phyloP scores from a whole-genome alignment of 2,888 invertebrate genomes.

The Drosophila koepferae region DNA sequence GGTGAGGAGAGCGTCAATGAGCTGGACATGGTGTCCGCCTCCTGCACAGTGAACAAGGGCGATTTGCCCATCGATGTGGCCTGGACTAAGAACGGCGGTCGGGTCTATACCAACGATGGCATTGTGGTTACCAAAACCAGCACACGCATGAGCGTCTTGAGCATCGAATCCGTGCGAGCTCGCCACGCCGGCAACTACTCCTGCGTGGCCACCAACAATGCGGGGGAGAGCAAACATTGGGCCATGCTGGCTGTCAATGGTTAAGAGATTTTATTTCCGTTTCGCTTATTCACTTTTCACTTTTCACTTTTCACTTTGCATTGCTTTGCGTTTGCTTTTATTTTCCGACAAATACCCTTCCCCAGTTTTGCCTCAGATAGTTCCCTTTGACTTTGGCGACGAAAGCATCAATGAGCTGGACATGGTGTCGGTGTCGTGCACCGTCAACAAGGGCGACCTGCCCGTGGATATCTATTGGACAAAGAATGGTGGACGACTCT shows the following conservation, averaged over 20 bases:
- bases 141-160: constrained; percentile 88
- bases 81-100: constrained; percentile 88
- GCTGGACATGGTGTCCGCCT: constrained; percentile 89
- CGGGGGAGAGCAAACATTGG: constrained; percentile 87
- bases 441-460: constrained; percentile 91
- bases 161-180: constrained; percentile 88
- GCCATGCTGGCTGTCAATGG: constrained; percentile 88
- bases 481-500: constrained; percentile 86
- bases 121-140: constrained; percentile 87
- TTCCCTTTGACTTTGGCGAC: constrained; percentile 90
- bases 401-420: constrained; percentile 90
- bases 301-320: constrained; percentile 7
- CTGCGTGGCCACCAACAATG: constrained; percentile 88
- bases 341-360: constrained; percentile 14
- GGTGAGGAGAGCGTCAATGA: constrained; percentile 89
- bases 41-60: constrained; percentile 91
- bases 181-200: constrained; percentile 88
- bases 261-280: constrained; percentile 67
- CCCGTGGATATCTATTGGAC: constrained; percentile 92
- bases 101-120: constrained; percentile 86
- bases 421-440: constrained; percentile 89
- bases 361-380: constrained; percentile 89
- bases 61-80: constrained; percentile 91
- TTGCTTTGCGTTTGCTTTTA: constrained; percentile 42
- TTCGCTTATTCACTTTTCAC: background rate